Conservation (phyloP, 1,140 invertebrate genomes). For the Lepidostoma basale region DNA sequence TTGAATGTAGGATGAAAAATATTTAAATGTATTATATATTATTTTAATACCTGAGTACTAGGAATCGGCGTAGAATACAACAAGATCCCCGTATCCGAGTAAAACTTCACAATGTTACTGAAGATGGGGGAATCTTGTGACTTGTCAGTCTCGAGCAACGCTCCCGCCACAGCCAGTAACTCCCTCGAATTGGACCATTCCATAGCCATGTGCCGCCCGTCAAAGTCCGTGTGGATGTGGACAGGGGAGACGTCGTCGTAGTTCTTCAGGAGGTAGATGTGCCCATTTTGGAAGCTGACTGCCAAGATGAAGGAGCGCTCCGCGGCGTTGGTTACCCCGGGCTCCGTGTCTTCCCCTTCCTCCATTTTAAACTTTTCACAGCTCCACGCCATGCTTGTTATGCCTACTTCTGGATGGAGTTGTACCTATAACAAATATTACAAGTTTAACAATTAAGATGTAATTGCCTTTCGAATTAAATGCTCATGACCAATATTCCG, state of each 20-base stretch:
- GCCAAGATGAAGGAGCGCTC: conserved; percentile 78
- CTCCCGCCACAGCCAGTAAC: conserved; percentile 90
- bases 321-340: conserved; percentile 59
- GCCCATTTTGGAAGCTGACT: conserved; percentile 86
- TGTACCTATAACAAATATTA: conserved; percentile 69
- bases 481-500: too few species aligned
- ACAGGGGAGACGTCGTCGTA: conserved; percentile 92
- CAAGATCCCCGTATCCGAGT: conserved; percentile 74
- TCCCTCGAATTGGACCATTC: conserved; percentile 97
- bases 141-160: conserved; percentile 50
- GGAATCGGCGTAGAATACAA: conserved; percentile 80
- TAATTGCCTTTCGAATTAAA: background rate
- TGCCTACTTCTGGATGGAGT: conserved; percentile 77
- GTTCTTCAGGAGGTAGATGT: conserved; percentile 84
- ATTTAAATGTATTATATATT: too few species aligned
- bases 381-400: conserved; percentile 92
- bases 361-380: conserved; percentile 99
- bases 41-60: conserved; percentile 60
- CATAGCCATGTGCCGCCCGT: conserved; percentile 78
- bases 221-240: conserved; percentile 81
- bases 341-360: conserved; percentile 78
- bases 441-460: background rate
- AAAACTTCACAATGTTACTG: conserved; percentile 77
- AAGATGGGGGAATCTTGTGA: conserved; percentile 61
- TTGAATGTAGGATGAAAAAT: too few species aligned